Evolutionary conservation across 92 coral and sea anemone genomes (phyloP).

Genomic region (Umimayanthus kanabou): DNA sequence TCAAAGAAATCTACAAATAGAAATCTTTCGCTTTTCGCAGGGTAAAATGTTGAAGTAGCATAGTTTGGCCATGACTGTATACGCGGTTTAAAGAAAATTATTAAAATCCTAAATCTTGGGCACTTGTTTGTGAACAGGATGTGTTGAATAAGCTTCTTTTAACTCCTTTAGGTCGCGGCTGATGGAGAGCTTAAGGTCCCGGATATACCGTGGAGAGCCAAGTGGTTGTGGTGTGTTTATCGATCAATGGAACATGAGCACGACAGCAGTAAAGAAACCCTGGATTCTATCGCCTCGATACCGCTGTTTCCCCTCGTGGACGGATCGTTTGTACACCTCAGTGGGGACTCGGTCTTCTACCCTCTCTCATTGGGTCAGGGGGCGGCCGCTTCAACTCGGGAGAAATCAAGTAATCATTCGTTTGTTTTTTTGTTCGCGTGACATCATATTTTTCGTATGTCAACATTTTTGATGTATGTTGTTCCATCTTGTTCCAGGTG

Average conservation of each 20-base stretch:
- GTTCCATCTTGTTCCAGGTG: slow-evolving; percentile 34
- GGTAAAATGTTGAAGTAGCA: neutral
- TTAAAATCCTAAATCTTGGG: neutral
- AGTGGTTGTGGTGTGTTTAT: slow-evolving; percentile 83
- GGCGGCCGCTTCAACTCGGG: slow-evolving; percentile 22
- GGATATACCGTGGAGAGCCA: slow-evolving; percentile 70
- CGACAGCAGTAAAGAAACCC: slow-evolving; percentile 76
- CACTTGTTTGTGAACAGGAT: neutral
- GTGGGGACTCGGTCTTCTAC: slow-evolving; percentile 73
- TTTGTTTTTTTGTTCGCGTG: neutral
- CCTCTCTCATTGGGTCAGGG: slow-evolving; percentile 66
- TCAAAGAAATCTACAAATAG: neutral
- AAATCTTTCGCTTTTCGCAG: neutral
- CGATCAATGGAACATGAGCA: slow-evolving; percentile 85
- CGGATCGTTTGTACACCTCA: slow-evolving; percentile 66
- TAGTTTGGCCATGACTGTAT: neutral
- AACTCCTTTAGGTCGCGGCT: neutral
- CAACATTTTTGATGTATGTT: neutral
- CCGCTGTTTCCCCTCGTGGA: slow-evolving; percentile 69
- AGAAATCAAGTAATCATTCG: slow-evolving; percentile 13
- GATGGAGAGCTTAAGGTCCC: slow-evolving; percentile 12
- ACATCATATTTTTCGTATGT: neutral
- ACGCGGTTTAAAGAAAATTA: too few relatives aligned
- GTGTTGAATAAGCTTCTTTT: neutral
- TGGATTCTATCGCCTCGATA: slow-evolving; percentile 71